Percentiles rank a stretch among this genome's conserved stretches.
Evolutionary conservation across 2,113 vertebrate species (phyloP).

Genomic region (human): GRCh38 chr2:222337001-222337500

Average conservation of each 20-base stretch:
- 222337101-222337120: not conserved
- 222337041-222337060: conserved; percentile 5
- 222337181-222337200: not conserved
- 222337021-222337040: conserved; percentile 64
- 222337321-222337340: conserved; percentile 46
- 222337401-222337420: not conserved
- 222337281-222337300: not conserved
- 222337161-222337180: not conserved
- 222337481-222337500: not conserved
- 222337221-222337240: not conserved
- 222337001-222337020: conserved; percentile 63
- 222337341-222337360: not conserved
- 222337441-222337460: not conserved
- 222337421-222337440: not conserved
- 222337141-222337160: conserved; percentile 36
- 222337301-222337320: not conserved
- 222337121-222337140: not conserved
- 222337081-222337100: conserved; percentile 34
- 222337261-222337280: not conserved
- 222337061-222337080: conserved; percentile 13
- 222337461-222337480: not conserved
- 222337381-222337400: not conserved
- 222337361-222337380: conserved; percentile 15
- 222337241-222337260: not conserved
- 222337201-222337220: conserved; percentile 37